A percentile compares a stretch with the other conserved stretches of the same genome.
phyloP scores from a whole-genome alignment of 2,888 invertebrate species.

The Chrysomela aeneicollis region DNA sequence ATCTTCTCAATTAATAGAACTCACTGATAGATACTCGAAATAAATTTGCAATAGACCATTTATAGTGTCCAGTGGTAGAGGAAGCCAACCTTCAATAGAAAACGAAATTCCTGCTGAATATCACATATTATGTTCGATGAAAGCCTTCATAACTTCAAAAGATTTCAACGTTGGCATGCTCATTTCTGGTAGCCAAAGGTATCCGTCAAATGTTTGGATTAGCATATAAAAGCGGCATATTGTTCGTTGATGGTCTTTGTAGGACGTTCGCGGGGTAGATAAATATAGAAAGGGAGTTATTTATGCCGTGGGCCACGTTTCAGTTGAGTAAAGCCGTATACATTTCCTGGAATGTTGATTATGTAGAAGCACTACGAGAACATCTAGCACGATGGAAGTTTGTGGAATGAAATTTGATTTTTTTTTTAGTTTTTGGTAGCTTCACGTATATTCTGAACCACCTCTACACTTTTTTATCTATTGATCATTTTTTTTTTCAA shows the following conservation, averaged over 20 bases:
- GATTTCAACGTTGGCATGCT: slow-evolving; percentile 13
- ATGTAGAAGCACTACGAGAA: too few species aligned
- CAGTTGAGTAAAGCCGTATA: background rate
- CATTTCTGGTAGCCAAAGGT: slow-evolving; percentile 24
- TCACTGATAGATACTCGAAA: too few species aligned
- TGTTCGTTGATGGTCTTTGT: slow-evolving; percentile 30
- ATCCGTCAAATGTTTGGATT: slow-evolving; percentile 33
- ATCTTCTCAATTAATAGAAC: too few species aligned
- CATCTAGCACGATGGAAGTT: too few species aligned
- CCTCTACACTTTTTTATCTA: too few species aligned
- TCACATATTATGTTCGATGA: background rate
- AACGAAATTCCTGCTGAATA: background rate
- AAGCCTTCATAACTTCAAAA: slow-evolving; percentile 5
- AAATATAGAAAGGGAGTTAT: background rate
- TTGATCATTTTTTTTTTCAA: too few species aligned
- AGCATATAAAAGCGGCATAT: slow-evolving; percentile 35
- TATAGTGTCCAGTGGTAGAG: too few species aligned
- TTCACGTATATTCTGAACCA: too few species aligned
- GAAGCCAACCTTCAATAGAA: background rate
- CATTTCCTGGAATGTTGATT: too few species aligned
- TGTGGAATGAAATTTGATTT: too few species aligned
- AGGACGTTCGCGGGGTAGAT: slow-evolving; percentile 24
- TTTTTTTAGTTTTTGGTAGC: too few species aligned
- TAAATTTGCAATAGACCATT: too few species aligned
- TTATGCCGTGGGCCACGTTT: background rate